A percentile compares a stretch with the other conserved stretches of the same genome.
Evolutionary conservation across 2,113 vertebrate species (phyloP).

Genomic region (Strigops habroptila): DNA sequence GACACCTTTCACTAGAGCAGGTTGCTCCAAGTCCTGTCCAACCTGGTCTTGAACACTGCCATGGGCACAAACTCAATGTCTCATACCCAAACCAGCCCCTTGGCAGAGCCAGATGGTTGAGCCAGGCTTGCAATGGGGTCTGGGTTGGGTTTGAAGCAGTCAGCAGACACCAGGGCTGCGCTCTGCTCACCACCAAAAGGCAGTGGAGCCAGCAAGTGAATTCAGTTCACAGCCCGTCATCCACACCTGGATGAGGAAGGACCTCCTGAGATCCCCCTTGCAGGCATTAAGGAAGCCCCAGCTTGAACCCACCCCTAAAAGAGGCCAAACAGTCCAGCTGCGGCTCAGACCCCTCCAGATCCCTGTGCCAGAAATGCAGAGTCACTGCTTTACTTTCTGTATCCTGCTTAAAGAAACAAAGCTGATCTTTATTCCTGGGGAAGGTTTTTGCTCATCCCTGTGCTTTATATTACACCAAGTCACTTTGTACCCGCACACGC

Average conservation of each 20-base stretch:
- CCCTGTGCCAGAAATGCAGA: background rate
- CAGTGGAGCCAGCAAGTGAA: too few species aligned
- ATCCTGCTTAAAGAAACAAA: background rate
- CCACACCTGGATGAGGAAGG: background rate
- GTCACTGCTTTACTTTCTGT: background rate
- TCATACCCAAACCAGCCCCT: background rate
- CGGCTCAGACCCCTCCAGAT: background rate
- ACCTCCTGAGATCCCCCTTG: background rate
- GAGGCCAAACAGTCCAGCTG: background rate
- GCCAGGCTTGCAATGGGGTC: background rate
- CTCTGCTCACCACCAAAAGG: background rate
- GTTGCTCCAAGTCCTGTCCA: background rate
- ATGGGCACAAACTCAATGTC: rapidly evolving
- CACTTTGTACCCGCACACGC: rapidly evolving
- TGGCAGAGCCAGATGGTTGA: too few species aligned
- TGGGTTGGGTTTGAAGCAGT: background rate
- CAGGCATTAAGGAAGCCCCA: background rate
- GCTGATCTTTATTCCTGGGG: background rate
- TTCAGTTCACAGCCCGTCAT: background rate
- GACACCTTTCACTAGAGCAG: background rate
- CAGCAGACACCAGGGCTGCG: background rate
- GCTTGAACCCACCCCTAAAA: background rate
- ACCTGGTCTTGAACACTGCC: background rate
- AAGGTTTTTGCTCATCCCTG: rapidly evolving
- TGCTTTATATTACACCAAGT: background rate